Conservation (phyloP, 2,113 vertebrate genomes). For the Dolichotis patagonum region DNA sequence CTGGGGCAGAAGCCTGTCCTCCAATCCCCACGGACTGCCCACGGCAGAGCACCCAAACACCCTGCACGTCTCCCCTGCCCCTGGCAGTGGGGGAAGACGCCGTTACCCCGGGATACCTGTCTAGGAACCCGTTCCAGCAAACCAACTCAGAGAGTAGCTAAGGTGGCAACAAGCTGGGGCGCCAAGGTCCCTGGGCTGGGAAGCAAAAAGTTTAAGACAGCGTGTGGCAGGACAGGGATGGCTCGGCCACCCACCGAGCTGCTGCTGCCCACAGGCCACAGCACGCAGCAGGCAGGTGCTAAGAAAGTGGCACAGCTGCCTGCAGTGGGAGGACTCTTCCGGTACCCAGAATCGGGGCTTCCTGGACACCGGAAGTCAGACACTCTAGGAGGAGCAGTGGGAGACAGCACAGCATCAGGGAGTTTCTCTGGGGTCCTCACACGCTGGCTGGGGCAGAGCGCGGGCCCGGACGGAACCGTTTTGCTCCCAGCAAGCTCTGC, state of each 20-base stretch:
- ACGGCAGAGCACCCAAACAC: neutral
- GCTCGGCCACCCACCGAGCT: neutral
- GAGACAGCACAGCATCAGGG: neutral
- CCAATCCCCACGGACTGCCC: no score
- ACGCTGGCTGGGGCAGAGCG: neutral
- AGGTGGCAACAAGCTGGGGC: neutral
- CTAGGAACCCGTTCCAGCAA: neutral
- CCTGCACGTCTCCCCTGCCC: neutral
- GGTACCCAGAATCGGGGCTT: neutral
- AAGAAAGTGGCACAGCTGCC: neutral
- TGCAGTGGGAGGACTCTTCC: neutral
- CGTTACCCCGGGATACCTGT: neutral
- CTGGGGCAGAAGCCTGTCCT: neutral
- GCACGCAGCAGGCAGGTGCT: accelerated
- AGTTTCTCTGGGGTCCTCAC: neutral
- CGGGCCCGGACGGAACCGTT: neutral
- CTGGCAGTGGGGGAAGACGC: neutral
- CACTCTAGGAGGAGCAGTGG: neutral
- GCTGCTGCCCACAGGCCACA: neutral
- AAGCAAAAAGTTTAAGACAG: neutral
- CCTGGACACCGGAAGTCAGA: neutral
- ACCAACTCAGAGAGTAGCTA: neutral
- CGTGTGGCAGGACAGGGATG: neutral
- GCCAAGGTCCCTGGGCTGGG: no score
- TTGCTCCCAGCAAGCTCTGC: neutral